Conservation (phyloP, 30 jellyfish, hydroid and myxozoan species). For the Aurelia aurita region DNA sequence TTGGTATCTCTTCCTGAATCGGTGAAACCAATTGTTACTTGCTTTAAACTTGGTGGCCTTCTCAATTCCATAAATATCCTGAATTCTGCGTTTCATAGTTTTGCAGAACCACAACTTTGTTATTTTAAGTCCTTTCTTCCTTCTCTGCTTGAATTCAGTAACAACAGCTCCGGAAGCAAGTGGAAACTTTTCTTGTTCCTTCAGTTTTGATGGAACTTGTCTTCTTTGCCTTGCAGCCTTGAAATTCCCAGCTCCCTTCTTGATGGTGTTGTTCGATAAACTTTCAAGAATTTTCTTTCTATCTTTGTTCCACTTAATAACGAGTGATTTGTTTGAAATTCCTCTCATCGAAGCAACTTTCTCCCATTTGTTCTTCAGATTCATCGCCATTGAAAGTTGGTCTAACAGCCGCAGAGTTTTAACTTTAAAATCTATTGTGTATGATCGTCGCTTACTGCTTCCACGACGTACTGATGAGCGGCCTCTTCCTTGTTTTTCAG, state of each 20-base stretch:
- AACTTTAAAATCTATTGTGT: slow-evolving; percentile 52
- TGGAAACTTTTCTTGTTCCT: slow-evolving; percentile 24
- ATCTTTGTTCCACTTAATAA: slow-evolving; percentile 36
- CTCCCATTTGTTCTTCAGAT: slow-evolving; percentile 28
- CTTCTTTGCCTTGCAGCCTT: slow-evolving; percentile 53
- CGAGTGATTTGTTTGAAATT: slow-evolving; percentile 18
- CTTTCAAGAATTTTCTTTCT: slow-evolving; percentile 22
- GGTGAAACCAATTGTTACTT: slow-evolving; percentile 48
- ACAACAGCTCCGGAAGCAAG: slow-evolving; percentile 19
- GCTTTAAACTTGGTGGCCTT: slow-evolving; percentile 37
- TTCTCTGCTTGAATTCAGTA: slow-evolving; percentile 19
- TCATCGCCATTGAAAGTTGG: slow-evolving; percentile 8
- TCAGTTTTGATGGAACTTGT: slow-evolving; percentile 9
- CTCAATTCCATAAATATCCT: slow-evolving; percentile 25
- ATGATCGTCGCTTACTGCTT: slow-evolving; percentile 29
- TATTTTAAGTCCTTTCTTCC: slow-evolving; percentile 20
- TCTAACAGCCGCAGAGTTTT: slow-evolving; percentile 45
- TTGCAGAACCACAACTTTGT: slow-evolving; percentile 51
- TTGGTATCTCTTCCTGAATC: slow-evolving; percentile 43
- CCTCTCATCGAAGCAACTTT: slow-evolving; percentile 42
- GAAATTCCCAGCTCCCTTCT: slow-evolving; percentile 24
- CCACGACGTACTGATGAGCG: slow-evolving; percentile 10
- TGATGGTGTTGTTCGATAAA: slow-evolving; percentile 7
- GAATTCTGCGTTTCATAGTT: slow-evolving; percentile 24
- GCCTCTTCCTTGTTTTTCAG: not conserved